phyloP scores from a whole-genome alignment of 2,888 invertebrate species.

The Drosophila pseudotalamancana region DNA sequence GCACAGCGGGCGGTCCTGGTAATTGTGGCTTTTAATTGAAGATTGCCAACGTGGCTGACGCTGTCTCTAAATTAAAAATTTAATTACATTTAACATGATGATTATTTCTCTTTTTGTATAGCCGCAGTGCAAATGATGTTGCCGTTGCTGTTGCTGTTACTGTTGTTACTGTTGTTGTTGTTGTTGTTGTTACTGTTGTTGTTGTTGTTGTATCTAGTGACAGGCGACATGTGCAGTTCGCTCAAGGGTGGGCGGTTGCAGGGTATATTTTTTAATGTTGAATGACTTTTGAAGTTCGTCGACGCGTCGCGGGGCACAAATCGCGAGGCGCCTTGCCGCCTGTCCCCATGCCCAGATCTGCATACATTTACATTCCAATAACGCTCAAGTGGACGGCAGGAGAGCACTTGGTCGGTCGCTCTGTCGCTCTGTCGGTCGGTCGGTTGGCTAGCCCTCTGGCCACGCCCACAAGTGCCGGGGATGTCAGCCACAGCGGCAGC shows the following conservation, averaged over 20 bases:
- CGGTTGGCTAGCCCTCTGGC: slow-evolving; percentile 31
- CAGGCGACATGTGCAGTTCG: slow-evolving; percentile 26
- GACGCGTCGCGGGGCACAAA: slow-evolving; percentile 39
- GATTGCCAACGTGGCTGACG: slow-evolving; percentile 65
- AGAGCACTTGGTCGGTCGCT: slow-evolving; percentile 66
- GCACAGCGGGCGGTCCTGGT: slow-evolving; percentile 59
- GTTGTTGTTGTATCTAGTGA: slow-evolving; percentile 20
- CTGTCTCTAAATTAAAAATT: slow-evolving; percentile 73
- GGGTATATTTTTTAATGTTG: slow-evolving; percentile 49
- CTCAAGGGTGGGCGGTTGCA: slow-evolving; percentile 1
- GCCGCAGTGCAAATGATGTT: slow-evolving; percentile 25
- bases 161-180: slow-evolving; percentile 19
- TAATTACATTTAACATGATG: slow-evolving; percentile 77
- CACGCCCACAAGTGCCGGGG: slow-evolving; percentile 55
- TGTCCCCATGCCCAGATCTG: slow-evolving; percentile 59
- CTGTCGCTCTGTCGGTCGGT: slow-evolving; percentile 6
- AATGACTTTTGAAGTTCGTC: slow-evolving; percentile 75
- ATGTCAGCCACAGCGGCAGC: slow-evolving; percentile 66
- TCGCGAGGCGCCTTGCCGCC: not conserved
- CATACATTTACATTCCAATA: slow-evolving; percentile 83
- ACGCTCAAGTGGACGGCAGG: slow-evolving; percentile 76
- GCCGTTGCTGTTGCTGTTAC: slow-evolving; percentile 16
- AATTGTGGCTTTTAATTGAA: slow-evolving; percentile 77
- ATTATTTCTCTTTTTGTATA: slow-evolving; percentile 40
- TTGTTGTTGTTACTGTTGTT: slow-evolving; percentile 20